Evolutionary conservation across 2,888 invertebrate species (phyloP), one percentile per base, ranked within the genome.

Genomic region (Hermaeophaga mercurialis): DNA sequence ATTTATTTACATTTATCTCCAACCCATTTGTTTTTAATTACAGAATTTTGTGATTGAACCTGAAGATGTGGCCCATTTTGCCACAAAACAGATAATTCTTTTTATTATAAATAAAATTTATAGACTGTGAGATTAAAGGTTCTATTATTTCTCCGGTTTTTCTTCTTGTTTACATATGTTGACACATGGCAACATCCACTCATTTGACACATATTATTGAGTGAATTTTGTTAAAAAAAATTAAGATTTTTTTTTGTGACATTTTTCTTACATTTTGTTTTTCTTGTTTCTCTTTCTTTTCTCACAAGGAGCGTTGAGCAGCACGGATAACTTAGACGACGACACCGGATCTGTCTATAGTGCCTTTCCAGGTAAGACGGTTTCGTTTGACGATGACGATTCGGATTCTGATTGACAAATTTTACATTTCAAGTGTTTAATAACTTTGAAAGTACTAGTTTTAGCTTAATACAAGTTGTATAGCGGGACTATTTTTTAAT

Each of bases 271-370:
- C 12, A 7, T 17, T 19, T 12, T 41, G 38, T 34, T 50, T 50
- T 54, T 26, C 15, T 45, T 12, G 28, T 45, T 17, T 24, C 22
- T 9, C 4, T 54, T 49, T 56, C 53, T 55, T 55, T 54, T 55
- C 31, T 44, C 17, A n/a, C 3, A 48, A 91, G 90, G 86, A 69
- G 89, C 90, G 61, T 86, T 90, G 80, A 89, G 88, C 79, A 93
- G 92, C 68, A 91, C 91, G 71, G 94, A 94, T 76, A 93, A 93
- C 78, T 82, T 94, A 70, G 92, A 90, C 71, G 86, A 86, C 66
- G 90, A 90, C 68, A 84, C 85, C 68, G 83, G 85, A 57, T 89
- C 89, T 6, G 75, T 89, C 55, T 89, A 88, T 77, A 83, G 87
- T 58, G 84, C 85, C 52, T 80, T 81, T 56, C 78, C 82, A 82